These are phyloP conservation scores for Coelopa frigida DNA, from an alignment of 1,140 invertebrate species.

Conservation along the genomic window DNA sequence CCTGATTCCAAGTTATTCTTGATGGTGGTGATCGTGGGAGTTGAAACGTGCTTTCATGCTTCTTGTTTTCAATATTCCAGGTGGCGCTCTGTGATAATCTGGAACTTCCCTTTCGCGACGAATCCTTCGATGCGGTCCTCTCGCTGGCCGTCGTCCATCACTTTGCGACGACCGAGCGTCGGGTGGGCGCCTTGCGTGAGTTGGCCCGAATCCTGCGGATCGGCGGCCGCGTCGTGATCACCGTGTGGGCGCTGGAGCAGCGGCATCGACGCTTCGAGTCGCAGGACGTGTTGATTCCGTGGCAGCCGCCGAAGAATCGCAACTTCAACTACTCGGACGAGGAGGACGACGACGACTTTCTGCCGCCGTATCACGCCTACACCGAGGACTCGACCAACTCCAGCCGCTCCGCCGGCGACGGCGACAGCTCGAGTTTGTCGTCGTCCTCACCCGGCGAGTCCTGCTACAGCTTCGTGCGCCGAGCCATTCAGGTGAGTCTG, in stretches of 20 bases:
- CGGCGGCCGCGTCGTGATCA: slow-evolving; percentile 86
- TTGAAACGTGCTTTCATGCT: background rate
- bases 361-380: slow-evolving; percentile 60
- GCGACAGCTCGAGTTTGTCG: slow-evolving; percentile 66
- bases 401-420: slow-evolving; percentile 44
- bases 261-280: slow-evolving; percentile 67
- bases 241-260: slow-evolving; percentile 96
- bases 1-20: background rate
- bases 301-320: slow-evolving; percentile 67
- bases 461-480: slow-evolving; percentile 86
- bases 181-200: slow-evolving; percentile 80
- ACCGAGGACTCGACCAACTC: slow-evolving; percentile 53
- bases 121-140: slow-evolving; percentile 88
- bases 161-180: slow-evolving; percentile 83
- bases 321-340: slow-evolving; percentile 32
- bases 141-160: slow-evolving; percentile 93
- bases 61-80: no score
- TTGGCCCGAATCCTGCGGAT: slow-evolving; percentile 80
- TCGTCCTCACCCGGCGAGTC: slow-evolving; percentile 88
- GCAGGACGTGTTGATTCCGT: slow-evolving; percentile 89
- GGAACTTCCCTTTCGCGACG: slow-evolving; percentile 81
- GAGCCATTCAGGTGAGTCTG: slow-evolving; percentile 66
- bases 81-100: slow-evolving; percentile 85
- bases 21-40: background rate
- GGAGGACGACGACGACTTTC: slow-evolving; percentile 40